A percentile compares a stretch with the other conserved stretches of the same genome.
Conservation (phyloP, 2,797 vertebrate genomes). For the Tenualosa thibaudeaui region DNA sequence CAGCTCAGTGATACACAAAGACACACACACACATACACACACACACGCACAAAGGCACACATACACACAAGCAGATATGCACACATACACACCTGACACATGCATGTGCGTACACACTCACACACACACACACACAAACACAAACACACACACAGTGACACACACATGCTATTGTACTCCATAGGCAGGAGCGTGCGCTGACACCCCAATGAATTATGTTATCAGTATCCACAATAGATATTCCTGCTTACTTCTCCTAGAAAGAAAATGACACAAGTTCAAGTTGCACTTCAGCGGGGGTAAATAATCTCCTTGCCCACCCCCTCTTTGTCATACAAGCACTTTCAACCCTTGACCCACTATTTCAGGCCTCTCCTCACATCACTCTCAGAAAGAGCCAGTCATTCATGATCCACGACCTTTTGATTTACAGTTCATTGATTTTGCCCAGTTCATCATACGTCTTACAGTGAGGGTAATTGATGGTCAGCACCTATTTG, state of each 20-base stretch:
- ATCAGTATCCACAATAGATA: background rate
- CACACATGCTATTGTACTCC: background rate
- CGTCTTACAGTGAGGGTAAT: conserved; percentile 26
- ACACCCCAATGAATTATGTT: background rate
- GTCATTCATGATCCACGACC: conserved; percentile 6
- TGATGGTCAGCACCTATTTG: conserved; percentile 26
- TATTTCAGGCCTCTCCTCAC: conserved; percentile 30
- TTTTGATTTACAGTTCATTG: conserved; percentile 18
- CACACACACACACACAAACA: background rate
- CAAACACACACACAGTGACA: background rate
- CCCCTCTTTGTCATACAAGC: background rate
- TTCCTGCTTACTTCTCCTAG: background rate
- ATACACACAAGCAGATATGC: background rate
- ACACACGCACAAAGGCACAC: background rate
- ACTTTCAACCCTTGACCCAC: conserved; percentile 17
- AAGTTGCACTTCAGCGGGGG: background rate
- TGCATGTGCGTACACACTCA: background rate
- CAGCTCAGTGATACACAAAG: background rate
- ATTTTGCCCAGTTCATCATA: background rate
- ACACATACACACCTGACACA: too few relatives aligned
- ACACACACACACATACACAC: conserved; percentile 1
- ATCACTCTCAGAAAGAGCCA: background rate
- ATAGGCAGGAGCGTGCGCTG: background rate
- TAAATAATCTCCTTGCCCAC: background rate
- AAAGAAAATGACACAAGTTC: background rate